Evolutionary conservation across 1,140 invertebrate species (phyloP).

Genomic region (Tenebrio molitor): DNA sequence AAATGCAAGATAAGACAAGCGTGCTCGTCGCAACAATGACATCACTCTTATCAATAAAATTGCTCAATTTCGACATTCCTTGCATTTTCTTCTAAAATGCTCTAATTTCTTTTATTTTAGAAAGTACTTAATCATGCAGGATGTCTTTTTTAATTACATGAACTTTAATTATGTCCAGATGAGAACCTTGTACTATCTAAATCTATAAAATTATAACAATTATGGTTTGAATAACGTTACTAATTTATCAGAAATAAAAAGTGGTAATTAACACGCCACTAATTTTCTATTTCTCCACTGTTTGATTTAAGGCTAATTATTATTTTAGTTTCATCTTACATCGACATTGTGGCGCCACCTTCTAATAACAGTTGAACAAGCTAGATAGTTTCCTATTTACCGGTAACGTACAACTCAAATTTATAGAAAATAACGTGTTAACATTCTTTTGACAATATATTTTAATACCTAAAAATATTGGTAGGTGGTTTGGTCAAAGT

Average conservation of each 20-base stretch:
- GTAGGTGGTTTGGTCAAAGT: too few species aligned
- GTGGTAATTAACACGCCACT: constrained; percentile 17
- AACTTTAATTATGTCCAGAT: background rate
- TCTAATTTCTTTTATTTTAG: background rate
- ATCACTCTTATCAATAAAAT: background rate
- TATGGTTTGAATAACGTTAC: constrained; percentile 19
- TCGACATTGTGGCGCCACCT: background rate
- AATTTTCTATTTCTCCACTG: background rate
- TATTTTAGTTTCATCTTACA: background rate
- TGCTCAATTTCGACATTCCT: background rate
- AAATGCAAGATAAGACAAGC: constrained; percentile 2
- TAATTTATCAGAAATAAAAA: constrained; percentile 24
- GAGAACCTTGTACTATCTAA: constrained; percentile 24
- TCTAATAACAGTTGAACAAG: too few species aligned
- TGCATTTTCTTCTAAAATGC: constrained; percentile 4
- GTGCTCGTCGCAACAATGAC: background rate
- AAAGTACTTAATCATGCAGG: background rate
- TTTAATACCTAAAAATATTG: too few species aligned
- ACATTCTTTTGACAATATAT: too few species aligned
- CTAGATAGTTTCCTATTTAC: too few species aligned
- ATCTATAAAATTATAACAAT: constrained; percentile 32
- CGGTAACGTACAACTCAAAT: too few species aligned
- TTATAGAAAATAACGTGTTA: too few species aligned
- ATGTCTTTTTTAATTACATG: constrained; percentile 16
- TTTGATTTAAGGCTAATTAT: background rate